A percentile compares a stretch with the other conserved stretches of the same genome.
Evolutionary conservation across 1,140 invertebrate species (phyloP).

Genomic region (Antheraea pernyi): DNA sequence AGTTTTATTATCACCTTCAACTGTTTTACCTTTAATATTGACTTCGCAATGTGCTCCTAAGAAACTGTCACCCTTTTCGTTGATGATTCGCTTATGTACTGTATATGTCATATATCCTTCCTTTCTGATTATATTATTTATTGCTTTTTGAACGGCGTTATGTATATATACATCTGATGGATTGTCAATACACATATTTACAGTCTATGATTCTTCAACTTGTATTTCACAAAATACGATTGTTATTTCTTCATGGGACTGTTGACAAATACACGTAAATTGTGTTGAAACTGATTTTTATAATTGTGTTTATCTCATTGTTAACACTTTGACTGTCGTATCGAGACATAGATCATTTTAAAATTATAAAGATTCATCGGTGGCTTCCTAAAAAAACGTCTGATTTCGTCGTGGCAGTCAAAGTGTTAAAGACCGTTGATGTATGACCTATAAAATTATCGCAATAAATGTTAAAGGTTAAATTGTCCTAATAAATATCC

Average conservation of each 20-base stretch:
- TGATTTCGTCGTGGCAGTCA: too few species aligned
- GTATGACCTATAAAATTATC: background rate
- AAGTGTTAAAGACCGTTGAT: too few species aligned
- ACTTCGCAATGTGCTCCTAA: constrained; percentile 29
- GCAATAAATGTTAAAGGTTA: background rate
- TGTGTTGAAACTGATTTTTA: too few species aligned
- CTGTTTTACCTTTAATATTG: constrained; percentile 24
- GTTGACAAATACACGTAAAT: too few species aligned
- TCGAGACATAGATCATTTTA: too few species aligned
- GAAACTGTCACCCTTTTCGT: constrained; percentile 25
- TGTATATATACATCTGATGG: background rate
- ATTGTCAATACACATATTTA: background rate
- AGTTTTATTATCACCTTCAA: constrained; percentile 21
- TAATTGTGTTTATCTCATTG: too few species aligned
- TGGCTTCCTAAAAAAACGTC: too few species aligned
- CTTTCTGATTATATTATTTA: constrained; percentile 29
- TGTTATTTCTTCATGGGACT: too few species aligned
- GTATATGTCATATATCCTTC: constrained; percentile 34
- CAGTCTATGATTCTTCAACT: too few species aligned
- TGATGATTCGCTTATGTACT: constrained; percentile 21
- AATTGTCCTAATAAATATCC: background rate
- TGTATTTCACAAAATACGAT: too few species aligned
- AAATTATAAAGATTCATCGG: too few species aligned
- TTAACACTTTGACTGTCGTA: too few species aligned
- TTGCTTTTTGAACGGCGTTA: background rate